Evolutionary conservation across 2,113 vertebrate species (phyloP), one percentile per base, ranked within the genome.

Genomic region (Tragelaphus scriptus): DNA sequence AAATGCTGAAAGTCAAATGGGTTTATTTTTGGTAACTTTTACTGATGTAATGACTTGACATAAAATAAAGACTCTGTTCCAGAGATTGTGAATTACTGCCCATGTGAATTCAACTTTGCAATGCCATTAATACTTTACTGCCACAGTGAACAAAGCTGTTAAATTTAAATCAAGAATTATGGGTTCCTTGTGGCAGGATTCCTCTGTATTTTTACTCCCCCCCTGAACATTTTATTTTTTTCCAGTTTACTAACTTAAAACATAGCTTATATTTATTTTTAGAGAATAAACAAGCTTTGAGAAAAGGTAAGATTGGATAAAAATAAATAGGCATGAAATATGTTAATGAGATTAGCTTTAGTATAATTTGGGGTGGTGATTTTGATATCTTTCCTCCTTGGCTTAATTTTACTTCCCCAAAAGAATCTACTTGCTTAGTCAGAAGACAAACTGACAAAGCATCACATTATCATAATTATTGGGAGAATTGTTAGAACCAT

Each of bases 1-100:
- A 95, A 97, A 91, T 91, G 59, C 88, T 95, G 63, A 79, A 96
- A 97, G 84, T 81, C 85, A 97, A 91, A 88, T 90, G 89, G 94
- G 89, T 95, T 97, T 98, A 87, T 98, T 96, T 97, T 96, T 84
- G 94, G 91, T 94, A 77, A 94, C 82, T 97, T 95, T 95, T 96
- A 44, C 88, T 93, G 98, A 96, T 90, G 63, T 93, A 96, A 97
- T 96, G 95, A 96, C 90, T 95, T 81, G 59, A 95, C 85, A 82
- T 95, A 95, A 87, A 98, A 92, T 88, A 90, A 88, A 98, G 77
- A 89, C 90, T 85, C 2, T 91, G 75, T 92, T 94, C 55, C 94
- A 56, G 87, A 91, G 90, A 90, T 26, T 53, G 91, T 97, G 97
- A 97, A 80, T 91, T 93, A 95, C 32, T 89, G 86, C 89, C 68